These are phyloP conservation scores for Panthera tigris DNA, from an alignment of 2,113 vertebrate species.

Conservation along the genomic window DNA sequence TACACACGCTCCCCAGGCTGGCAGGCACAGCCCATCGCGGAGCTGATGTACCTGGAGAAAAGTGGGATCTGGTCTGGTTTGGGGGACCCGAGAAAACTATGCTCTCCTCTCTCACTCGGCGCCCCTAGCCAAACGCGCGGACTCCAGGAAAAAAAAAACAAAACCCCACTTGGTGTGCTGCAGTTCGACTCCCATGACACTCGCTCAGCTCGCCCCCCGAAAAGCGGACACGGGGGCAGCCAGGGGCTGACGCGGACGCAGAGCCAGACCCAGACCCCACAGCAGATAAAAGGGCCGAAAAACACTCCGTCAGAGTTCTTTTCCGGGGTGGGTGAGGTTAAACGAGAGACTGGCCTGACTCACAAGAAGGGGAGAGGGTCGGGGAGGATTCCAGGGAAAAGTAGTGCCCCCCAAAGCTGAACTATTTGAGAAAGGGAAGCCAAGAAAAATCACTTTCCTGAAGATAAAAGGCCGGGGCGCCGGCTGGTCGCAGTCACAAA, in stretches of 20 bases:
- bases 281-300: neutral
- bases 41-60: constrained; percentile 4
- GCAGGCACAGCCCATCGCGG: constrained; percentile 38
- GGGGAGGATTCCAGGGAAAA: neutral
- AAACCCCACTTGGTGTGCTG: neutral
- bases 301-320: neutral
- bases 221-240: neutral
- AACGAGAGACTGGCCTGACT: neutral
- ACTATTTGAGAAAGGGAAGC: constrained; percentile 47
- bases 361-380: neutral
- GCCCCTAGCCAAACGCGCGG: constrained; percentile 42
- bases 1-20: constrained; percentile 58
- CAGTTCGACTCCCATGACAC: constrained; percentile 19
- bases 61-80: constrained; percentile 41
- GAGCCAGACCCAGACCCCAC: neutral
- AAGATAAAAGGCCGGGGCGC: constrained; percentile 43
- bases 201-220: neutral
- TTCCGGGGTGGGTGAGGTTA: neutral
- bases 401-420: constrained; percentile 46
- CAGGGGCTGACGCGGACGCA: neutral
- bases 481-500: constrained; percentile 14
- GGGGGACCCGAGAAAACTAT: constrained; percentile 49
- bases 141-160: neutral
- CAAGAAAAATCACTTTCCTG: constrained; percentile 53
- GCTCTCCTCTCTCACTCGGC: constrained; percentile 11